Evolutionary conservation across 2,113 vertebrate species (phyloP).

Genomic region (Leptosomus discolor): DNA sequence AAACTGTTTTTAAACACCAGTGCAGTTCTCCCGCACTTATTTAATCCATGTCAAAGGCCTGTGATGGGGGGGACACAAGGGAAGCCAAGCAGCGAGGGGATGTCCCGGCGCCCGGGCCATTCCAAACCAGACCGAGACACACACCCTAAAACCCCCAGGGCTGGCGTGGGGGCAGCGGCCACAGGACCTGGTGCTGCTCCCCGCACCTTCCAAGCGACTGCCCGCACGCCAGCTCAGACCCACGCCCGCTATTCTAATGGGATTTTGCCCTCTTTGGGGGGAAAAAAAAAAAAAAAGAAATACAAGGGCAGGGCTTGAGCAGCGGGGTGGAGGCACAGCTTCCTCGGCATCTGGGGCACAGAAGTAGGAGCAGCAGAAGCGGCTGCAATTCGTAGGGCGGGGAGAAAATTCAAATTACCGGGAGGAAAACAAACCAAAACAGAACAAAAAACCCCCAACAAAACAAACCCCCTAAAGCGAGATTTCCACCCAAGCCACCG

Average conservation of each 20-base stretch:
- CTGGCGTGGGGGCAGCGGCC: background rate
- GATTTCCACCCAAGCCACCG: background rate
- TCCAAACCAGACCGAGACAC: background rate
- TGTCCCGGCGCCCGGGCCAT: background rate
- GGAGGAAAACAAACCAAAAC: too few species aligned
- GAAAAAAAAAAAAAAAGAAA: too few species aligned
- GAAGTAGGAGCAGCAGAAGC: background rate
- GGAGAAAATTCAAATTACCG: background rate
- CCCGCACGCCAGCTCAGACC: rapidly evolving
- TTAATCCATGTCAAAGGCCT: background rate
- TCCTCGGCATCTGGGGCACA: background rate
- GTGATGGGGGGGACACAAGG: rapidly evolving
- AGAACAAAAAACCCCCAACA: too few species aligned
- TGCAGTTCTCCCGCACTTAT: background rate
- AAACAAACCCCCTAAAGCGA: too few species aligned
- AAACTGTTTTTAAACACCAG: background rate
- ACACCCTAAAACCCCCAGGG: rapidly evolving
- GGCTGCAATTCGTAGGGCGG: background rate
- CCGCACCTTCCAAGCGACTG: too few species aligned
- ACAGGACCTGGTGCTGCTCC: background rate
- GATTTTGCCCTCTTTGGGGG: too few species aligned
- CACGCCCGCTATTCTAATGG: background rate
- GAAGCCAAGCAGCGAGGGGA: background rate
- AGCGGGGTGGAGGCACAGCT: background rate
- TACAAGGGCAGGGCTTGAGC: background rate